Conservation (phyloP, 2,888 invertebrate genomes). For the Ernsta delagoae region DNA sequence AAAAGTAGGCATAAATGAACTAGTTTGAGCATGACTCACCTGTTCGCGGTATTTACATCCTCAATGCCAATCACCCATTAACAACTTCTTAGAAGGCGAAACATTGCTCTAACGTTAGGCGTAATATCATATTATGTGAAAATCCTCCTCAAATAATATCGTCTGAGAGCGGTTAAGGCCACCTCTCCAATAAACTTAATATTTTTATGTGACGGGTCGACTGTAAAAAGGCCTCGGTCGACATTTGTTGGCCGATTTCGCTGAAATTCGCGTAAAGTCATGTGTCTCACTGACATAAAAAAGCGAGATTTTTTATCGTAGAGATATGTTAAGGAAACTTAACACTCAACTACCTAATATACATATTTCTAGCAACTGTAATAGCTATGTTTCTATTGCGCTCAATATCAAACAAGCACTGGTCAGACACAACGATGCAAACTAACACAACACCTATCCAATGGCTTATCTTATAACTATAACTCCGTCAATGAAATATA, state of each 20-base stretch:
- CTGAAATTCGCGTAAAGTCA: slow-evolving; percentile 53
- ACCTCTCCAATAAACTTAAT: slow-evolving; percentile 73
- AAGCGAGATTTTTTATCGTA: background rate
- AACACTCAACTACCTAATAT: too few relatives aligned
- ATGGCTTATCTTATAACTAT: too few relatives aligned
- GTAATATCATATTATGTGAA: slow-evolving; percentile 49
- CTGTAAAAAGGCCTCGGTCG: slow-evolving; percentile 61
- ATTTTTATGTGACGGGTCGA: slow-evolving; percentile 68
- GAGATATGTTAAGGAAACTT: too few relatives aligned
- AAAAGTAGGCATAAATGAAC: background rate
- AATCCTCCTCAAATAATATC: slow-evolving; percentile 37
- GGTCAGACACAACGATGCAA: too few relatives aligned
- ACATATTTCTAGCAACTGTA: too few relatives aligned
- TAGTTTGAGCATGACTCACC: background rate
- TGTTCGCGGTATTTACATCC: background rate
- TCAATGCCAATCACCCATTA: background rate
- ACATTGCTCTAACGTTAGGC: background rate
- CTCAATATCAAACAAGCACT: too few relatives aligned
- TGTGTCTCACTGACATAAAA: background rate
- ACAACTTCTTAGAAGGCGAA: slow-evolving; percentile 9
- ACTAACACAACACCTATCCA: too few relatives aligned
- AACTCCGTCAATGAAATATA: too few relatives aligned
- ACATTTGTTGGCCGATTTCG: slow-evolving; percentile 61
- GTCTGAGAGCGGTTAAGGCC: slow-evolving; percentile 51
- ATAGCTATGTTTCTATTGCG: too few relatives aligned